A percentile compares a stretch with the other conserved stretches of the same genome.
Evolutionary conservation across 2,888 invertebrate genomes (phyloP).

Genomic region (Stenolophus ochropezus): DNA sequence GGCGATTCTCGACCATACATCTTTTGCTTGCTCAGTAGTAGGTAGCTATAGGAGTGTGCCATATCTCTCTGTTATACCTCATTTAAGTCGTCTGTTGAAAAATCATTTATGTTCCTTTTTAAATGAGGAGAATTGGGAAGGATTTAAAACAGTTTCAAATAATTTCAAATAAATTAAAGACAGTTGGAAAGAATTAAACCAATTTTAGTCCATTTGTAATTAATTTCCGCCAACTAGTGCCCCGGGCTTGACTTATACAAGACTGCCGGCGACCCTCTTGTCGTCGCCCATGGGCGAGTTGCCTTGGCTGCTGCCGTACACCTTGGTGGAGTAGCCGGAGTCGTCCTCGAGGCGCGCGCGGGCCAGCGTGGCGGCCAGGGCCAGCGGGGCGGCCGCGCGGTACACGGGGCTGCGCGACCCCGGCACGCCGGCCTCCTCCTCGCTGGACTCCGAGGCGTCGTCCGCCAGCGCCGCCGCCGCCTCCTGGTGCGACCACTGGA

Average conservation of each 20-base stretch:
- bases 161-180: no score
- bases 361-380: constrained; percentile 23
- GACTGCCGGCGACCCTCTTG: constrained; percentile 76
- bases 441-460: constrained; percentile 63
- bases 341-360: constrained; percentile 75
- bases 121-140: no score
- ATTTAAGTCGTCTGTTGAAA: no score
- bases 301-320: constrained; percentile 86
- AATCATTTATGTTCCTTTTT: no score
- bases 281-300: constrained; percentile 77
- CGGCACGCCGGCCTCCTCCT: constrained; percentile 70
- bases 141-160: no score
- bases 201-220: neutral
- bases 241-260: no score
- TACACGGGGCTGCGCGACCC: constrained; percentile 74
- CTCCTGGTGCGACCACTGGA: constrained; percentile 41
- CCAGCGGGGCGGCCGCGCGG: constrained; percentile 71
- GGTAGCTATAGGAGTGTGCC: no score
- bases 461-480: neutral
- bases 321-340: constrained; percentile 89
- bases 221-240: no score
- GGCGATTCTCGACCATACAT: no score
- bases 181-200: no score
- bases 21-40: no score
- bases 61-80: no score